phyloP scores from a whole-genome alignment of 2,888 invertebrate genomes.

The Calameuta filiformis region DNA sequence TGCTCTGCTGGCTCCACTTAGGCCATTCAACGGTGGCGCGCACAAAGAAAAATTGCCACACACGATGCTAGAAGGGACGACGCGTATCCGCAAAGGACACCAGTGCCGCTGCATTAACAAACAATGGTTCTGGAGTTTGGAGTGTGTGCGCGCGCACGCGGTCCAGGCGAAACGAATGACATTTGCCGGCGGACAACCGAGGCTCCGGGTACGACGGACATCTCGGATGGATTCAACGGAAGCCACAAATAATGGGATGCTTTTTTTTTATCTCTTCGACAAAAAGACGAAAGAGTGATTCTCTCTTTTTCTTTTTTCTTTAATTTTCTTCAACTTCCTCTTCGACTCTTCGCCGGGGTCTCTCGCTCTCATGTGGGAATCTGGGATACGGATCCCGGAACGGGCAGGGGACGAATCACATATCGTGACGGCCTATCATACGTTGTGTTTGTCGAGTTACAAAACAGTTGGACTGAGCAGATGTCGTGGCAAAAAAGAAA shows the following conservation, averaged over 20 bases:
- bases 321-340: not conserved
- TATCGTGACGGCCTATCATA: not conserved
- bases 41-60: constrained; percentile 38
- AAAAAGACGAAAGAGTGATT: not conserved
- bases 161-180: constrained; percentile 31
- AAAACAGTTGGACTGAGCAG: not conserved
- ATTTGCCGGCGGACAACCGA: constrained; percentile 29
- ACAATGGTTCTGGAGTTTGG: constrained; percentile 48
- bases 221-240: constrained; percentile 25
- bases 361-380: not conserved
- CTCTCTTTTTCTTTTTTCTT: not conserved
- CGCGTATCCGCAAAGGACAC: constrained; percentile 25
- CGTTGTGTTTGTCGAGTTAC: not conserved
- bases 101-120: constrained; percentile 50
- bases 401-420: not conserved
- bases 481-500: not conserved
- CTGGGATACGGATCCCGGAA: not conserved
- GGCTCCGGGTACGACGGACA: constrained; percentile 5
- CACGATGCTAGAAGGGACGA: constrained; percentile 27
- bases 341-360: not conserved
- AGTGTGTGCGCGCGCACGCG: constrained; percentile 10
- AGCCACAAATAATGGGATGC: constrained; percentile 25
- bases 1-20: constrained; percentile 13
- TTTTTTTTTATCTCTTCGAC: not conserved
- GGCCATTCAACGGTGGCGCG: constrained; percentile 24